These are phyloP conservation scores for Cynocephalus volans DNA, from an alignment of 2,113 vertebrate genomes.

Conservation along the genomic window DNA sequence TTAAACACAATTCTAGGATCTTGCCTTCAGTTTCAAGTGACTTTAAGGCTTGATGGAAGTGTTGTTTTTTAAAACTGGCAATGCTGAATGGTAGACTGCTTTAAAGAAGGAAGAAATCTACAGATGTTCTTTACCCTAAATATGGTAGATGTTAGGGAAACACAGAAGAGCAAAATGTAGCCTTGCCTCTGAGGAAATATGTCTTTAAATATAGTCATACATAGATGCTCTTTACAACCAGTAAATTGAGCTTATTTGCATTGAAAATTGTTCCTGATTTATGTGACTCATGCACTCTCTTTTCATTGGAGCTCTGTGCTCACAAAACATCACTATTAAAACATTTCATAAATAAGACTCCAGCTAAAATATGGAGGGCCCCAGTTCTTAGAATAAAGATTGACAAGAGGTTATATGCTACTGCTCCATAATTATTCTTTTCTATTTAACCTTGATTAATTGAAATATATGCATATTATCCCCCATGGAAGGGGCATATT, in stretches of 20 bases:
- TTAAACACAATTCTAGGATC: background rate
- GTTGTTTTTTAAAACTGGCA: background rate
- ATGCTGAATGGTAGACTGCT: background rate
- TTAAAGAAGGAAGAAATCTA: background rate
- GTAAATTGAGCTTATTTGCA: background rate
- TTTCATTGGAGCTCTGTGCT: background rate
- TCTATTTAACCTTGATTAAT: slow-evolving; percentile 63
- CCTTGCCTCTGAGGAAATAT: slow-evolving; percentile 26
- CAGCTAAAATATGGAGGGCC: background rate
- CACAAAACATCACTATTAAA: background rate
- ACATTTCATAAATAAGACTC: slow-evolving; percentile 28
- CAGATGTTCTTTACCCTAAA: background rate
- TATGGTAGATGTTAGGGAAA: background rate
- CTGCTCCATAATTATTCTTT: background rate
- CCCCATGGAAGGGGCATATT: slow-evolving; percentile 17
- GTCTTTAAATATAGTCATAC: background rate
- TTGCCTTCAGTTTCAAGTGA: slow-evolving; percentile 29
- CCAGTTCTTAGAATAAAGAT: background rate
- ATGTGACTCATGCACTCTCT: background rate
- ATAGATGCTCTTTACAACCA: background rate
- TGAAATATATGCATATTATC: slow-evolving; percentile 52
- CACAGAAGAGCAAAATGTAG: background rate
- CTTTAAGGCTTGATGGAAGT: background rate
- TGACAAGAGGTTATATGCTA: background rate
- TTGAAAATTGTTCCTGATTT: background rate